Conservation (phyloP, 30 jellyfish, hydroid and myxozoan species). For the Morbakka virulenta region DNA sequence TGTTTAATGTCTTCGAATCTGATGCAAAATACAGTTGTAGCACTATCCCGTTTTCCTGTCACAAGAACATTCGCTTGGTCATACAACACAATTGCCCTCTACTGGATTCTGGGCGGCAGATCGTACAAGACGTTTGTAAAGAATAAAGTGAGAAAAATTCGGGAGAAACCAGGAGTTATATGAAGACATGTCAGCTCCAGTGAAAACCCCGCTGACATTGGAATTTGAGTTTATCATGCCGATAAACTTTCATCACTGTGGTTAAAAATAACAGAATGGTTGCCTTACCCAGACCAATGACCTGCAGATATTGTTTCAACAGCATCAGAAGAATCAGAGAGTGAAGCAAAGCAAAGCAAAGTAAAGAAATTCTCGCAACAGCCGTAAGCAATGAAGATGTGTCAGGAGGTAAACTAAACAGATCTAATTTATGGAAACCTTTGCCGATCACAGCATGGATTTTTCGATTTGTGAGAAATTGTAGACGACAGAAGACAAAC, state of each 20-base stretch:
- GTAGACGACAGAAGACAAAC: too few species aligned
- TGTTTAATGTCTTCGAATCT: too few species aligned
- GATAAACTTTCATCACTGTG: neutral
- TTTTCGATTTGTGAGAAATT: too few species aligned
- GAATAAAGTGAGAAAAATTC: neutral
- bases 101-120: constrained; percentile 43
- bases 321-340: too few species aligned
- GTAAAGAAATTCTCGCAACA: neutral
- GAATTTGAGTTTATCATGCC: neutral
- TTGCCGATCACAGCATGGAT: too few species aligned
- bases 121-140: constrained; percentile 1
- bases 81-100: constrained; percentile 63
- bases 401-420: too few species aligned
- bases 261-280: neutral
- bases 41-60: constrained; percentile 5
- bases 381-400: too few species aligned
- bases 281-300: too few species aligned
- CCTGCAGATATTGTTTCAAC: too few species aligned
- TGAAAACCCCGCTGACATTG: neutral
- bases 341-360: neutral
- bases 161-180: neutral
- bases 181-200: neutral
- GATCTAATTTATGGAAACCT: too few species aligned
- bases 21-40: constrained; percentile 1
- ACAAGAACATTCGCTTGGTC: constrained; percentile 16